Conservation (phyloP, 2,113 vertebrate genomes). For the Scartelaos histophorus region DNA sequence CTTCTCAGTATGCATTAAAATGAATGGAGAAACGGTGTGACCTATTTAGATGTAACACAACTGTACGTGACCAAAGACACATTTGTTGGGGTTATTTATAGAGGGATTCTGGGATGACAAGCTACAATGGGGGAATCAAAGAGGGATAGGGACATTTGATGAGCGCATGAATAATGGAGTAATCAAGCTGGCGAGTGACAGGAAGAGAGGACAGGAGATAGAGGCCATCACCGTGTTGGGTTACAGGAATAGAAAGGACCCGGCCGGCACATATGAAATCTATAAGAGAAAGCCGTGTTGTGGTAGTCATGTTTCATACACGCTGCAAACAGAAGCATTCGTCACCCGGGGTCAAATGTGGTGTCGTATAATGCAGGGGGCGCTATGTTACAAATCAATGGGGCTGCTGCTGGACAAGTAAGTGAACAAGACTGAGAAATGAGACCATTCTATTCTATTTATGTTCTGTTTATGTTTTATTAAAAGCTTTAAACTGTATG, state of each 20-base stretch:
- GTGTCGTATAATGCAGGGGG: conserved; percentile 6
- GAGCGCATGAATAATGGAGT: conserved; percentile 35
- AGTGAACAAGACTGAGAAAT: background rate
- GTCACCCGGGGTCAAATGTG: conserved; percentile 15
- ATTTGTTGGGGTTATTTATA: conserved; percentile 29
- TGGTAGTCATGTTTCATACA: conserved; percentile 34
- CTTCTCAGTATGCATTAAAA: background rate
- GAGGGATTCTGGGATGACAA: conserved; percentile 26
- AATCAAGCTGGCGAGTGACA: conserved; percentile 29
- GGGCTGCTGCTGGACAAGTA: background rate
- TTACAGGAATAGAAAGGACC: conserved; percentile 45
- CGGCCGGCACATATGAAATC: conserved; percentile 13
- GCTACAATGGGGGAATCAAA: conserved; percentile 10
- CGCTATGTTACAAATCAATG: background rate
- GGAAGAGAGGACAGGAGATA: background rate
- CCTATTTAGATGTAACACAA: background rate
- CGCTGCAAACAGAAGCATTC: conserved; percentile 22
- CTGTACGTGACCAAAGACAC: conserved; percentile 4
- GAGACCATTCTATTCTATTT: too few species aligned
- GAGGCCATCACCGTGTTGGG: conserved; percentile 7
- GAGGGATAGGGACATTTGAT: conserved; percentile 10
- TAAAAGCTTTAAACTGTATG: too few species aligned
- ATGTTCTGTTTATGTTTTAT: too few species aligned
- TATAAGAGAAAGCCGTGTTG: conserved; percentile 6
- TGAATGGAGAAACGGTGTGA: background rate